A percentile compares a stretch with the other conserved stretches of the same genome.
phyloP scores from a whole-genome alignment of 92 coral and sea anemone genomes.

The Scolanthus callimorphus region DNA sequence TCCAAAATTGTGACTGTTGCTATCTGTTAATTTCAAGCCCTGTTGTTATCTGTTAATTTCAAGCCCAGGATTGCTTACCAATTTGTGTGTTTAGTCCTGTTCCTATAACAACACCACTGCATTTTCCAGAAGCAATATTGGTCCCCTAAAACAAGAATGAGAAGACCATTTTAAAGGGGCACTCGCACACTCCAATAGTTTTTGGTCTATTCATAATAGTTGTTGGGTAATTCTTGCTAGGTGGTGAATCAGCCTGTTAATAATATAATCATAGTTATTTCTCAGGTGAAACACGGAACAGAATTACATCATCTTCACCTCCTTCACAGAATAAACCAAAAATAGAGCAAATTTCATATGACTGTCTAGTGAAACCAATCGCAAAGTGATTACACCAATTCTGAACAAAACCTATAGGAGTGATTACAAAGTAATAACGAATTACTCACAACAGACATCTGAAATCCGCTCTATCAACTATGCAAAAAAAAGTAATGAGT shows the following conservation, averaged over 20 bases:
- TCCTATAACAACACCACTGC: conserved; percentile 86
- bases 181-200: no score
- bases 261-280: conserved; percentile 38
- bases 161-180: neutral
- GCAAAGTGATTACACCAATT: conserved; percentile 37
- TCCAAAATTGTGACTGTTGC: no score
- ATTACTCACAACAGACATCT: no score
- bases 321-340: no score
- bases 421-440: no score
- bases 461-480: no score
- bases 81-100: conserved; percentile 90
- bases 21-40: no score
- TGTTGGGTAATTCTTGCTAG: neutral
- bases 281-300: conserved; percentile 81
- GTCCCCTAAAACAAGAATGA: conserved; percentile 64
- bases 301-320: conserved; percentile 41
- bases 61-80: conserved; percentile 50
- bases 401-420: no score
- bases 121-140: conserved; percentile 88
- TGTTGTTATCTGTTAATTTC: no score
- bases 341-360: no score
- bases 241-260: conserved; percentile 63
- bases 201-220: no score
- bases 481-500: no score
- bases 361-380: conserved; percentile 69